A percentile compares a stretch with the other conserved stretches of the same genome.
These are phyloP conservation scores for Carpatolechia fugitivella DNA, from an alignment of 2,888 invertebrate genomes.

Conservation along the genomic window DNA sequence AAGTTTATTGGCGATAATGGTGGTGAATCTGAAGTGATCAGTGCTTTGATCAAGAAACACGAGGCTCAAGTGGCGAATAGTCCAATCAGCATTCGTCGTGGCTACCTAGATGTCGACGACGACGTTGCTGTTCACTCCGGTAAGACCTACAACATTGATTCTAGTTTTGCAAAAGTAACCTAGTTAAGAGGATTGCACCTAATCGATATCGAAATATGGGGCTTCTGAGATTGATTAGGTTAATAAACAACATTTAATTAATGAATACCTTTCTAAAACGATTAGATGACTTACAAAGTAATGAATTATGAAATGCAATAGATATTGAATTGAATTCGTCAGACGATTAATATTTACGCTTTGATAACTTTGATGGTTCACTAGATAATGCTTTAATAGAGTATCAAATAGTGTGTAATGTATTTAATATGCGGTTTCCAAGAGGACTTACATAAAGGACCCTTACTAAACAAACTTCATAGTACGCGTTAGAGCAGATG, in stretches of 20 bases:
- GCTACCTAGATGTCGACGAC: conserved; percentile 81
- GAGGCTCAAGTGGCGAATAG: conserved; percentile 66
- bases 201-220: conserved; percentile 32
- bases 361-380: background rate
- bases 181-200: conserved; percentile 24
- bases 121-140: conserved; percentile 87
- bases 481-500: conserved; percentile 39
- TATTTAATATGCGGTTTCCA: conserved; percentile 3
- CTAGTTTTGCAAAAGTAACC: background rate
- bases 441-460: conserved; percentile 21
- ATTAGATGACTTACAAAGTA: conserved; percentile 22
- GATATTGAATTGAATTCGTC: background rate
- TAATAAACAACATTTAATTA: conserved; percentile 29
- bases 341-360: background rate
- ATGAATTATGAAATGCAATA: conserved; percentile 1
- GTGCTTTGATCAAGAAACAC: conserved; percentile 69
- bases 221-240: conserved; percentile 31
- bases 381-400: conserved; percentile 1
- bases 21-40: conserved; percentile 62
- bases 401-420: background rate
- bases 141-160: conserved; percentile 54
- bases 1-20: conserved; percentile 63
- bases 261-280: conserved; percentile 36
- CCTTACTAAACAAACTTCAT: conserved; percentile 30
- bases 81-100: conserved; percentile 68